Base-by-base conservation (phyloP, 2,888 invertebrate genomes). In the Aphodius sticticus region DNA sequence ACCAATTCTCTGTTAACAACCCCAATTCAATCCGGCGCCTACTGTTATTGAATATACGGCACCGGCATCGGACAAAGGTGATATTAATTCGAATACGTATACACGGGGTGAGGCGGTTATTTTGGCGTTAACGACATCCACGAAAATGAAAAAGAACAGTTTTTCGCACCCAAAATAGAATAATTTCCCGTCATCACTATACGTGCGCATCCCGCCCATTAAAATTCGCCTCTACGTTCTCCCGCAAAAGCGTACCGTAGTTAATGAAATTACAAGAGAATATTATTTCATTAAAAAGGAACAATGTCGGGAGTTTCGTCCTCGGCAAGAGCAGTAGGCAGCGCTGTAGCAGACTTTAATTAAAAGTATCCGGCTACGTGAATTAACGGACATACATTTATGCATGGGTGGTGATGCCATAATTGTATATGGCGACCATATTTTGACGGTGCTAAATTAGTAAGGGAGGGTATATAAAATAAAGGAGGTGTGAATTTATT, bases 261-360 rank as follows among this genome's bases (percentile, higher is more conserved):
- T 53, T 53, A 53, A 53, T 53, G 53, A 53, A 53, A 53, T 53
- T 53, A 53, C 53, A 53, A 53, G 53, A 53, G 53, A 53, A 53
- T 53, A 53, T 53, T 53, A 53, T 53, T 53, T 53, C 53, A 53
- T 53, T 53, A 53, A 53, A 53, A 53, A 53, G 53, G 53, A 53
- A 53, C 53, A 53, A 53, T 12, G 53, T 12, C 53, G 53, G 53
- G 53, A 53, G 53, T 53, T 53, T 53, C 53, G 53, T 53, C 4
- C 53, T 9, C 9, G 53, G 12, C 12, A 5, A 7, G 53, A 53
- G 12, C 12, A 12, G 53, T 53, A 7, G 9, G 53, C 53, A 12
- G 6, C 53, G 53, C 53, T 53, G 9, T 53, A 53, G 9, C 53
- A 1, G 7, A 53, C 53, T 53, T 53, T 53, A 53, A 53, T 53